These are phyloP conservation scores for Antheraea mylitta DNA, from an alignment of 1,140 invertebrate species.

Conservation along the genomic window DNA sequence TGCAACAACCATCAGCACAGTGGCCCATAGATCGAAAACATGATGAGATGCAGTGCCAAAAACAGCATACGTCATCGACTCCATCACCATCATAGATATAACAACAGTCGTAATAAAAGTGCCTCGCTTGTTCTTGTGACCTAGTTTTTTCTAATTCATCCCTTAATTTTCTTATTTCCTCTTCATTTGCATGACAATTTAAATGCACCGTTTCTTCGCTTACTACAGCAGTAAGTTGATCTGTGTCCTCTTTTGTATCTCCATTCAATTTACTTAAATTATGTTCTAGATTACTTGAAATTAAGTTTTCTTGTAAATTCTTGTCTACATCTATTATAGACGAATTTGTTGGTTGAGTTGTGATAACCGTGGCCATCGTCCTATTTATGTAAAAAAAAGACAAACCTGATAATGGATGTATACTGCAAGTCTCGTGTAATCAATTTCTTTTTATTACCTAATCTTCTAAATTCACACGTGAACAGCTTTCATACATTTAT, in stretches of 20 bases:
- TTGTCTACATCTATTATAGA: not conserved
- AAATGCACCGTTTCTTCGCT: not conserved
- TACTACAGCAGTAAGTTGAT: not conserved
- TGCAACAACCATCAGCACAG: slow-evolving; percentile 23
- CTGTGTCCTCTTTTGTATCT: not conserved
- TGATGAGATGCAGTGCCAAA: not conserved
- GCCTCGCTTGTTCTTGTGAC: not conserved
- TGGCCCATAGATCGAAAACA: not conserved
- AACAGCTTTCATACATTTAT: no score
- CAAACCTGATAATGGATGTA: not conserved
- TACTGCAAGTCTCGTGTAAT: not conserved
- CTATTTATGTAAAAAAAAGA: not conserved
- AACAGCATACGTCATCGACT: not conserved
- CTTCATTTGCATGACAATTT: not conserved
- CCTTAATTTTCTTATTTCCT: not conserved
- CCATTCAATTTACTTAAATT: not conserved
- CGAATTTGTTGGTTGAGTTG: not conserved
- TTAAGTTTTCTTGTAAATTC: not conserved
- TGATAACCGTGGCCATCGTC: not conserved
- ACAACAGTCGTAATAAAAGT: slow-evolving; percentile 14
- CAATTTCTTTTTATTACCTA: not conserved
- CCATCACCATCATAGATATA: not conserved
- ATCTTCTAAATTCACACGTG: no score
- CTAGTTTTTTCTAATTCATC: not conserved
- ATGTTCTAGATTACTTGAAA: no score